phyloP scores from a whole-genome alignment of 2,113 vertebrate genomes.

The Engystomops pustulosus region DNA sequence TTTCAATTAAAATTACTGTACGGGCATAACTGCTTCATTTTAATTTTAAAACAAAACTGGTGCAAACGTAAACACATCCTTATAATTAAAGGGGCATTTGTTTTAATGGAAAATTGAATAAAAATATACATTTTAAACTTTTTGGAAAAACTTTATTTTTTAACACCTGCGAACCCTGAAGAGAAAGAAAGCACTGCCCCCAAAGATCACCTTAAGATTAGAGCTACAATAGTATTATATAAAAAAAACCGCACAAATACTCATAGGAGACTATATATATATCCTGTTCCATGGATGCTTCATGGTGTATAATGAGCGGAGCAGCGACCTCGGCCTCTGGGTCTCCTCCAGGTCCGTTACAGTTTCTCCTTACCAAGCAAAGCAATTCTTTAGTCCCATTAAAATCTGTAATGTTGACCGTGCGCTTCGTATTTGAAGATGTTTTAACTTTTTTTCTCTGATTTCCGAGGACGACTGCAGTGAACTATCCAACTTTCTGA shows the following conservation, averaged over 20 bases:
- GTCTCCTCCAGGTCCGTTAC: constrained; percentile 7
- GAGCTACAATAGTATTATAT: background rate
- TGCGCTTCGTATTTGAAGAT: constrained; percentile 18
- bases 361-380: constrained; percentile 45
- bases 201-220: background rate
- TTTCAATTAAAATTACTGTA: background rate
- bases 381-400: constrained; percentile 39
- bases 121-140: background rate
- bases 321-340: constrained; percentile 28
- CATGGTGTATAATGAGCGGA: constrained; percentile 45
- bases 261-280: constrained; percentile 39
- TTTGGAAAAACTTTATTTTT: background rate
- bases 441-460: constrained; percentile 46
- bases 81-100: background rate
- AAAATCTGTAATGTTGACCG: constrained; percentile 19
- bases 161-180: background rate
- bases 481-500: constrained; percentile 50
- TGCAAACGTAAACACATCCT: background rate
- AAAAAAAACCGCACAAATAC: background rate
- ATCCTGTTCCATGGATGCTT: background rate
- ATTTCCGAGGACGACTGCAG: constrained; percentile 37
- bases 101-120: background rate
- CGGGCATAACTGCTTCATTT: background rate
- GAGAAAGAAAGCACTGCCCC: background rate
- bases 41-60: background rate